phyloP scores from a whole-genome alignment of 2,113 vertebrate species.

The Colossoma macropomum region DNA sequence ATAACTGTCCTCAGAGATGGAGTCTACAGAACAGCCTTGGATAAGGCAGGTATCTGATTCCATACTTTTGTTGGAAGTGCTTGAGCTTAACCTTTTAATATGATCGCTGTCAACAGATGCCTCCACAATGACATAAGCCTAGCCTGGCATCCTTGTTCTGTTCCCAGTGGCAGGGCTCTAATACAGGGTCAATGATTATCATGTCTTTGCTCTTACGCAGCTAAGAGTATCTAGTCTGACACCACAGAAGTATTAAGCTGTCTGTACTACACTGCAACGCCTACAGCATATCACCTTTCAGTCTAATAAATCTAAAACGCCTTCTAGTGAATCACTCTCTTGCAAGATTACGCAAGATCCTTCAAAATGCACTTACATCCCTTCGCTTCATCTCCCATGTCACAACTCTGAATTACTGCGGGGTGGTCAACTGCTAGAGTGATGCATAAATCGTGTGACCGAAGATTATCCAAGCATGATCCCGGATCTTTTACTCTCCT shows the following conservation, averaged over 20 bases:
- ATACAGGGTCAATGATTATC: not conserved
- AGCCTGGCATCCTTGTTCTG: too few species aligned
- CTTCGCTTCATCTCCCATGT: not conserved
- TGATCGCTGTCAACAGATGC: too few species aligned
- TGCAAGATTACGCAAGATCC: not conserved
- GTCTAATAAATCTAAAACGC: constrained; percentile 1
- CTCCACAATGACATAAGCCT: too few species aligned
- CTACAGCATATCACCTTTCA: not conserved
- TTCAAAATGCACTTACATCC: too few species aligned
- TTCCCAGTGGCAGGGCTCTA: too few species aligned
- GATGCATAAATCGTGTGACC: not conserved
- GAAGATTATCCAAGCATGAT: not conserved
- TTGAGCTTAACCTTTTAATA: not conserved
- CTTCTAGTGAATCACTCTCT: not conserved
- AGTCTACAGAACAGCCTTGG: not conserved
- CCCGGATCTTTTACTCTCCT: not conserved
- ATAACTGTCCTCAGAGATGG: not conserved
- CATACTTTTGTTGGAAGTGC: not conserved
- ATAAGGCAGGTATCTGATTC: not conserved
- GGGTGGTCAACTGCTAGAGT: not conserved
- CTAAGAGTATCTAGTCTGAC: not conserved
- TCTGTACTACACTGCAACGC: not conserved
- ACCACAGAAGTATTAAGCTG: not conserved
- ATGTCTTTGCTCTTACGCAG: not conserved
- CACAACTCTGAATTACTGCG: not conserved